These are phyloP conservation scores for Brienomyrus brachyistius DNA, from an alignment of 2,113 vertebrate genomes.

Conservation along the genomic window DNA sequence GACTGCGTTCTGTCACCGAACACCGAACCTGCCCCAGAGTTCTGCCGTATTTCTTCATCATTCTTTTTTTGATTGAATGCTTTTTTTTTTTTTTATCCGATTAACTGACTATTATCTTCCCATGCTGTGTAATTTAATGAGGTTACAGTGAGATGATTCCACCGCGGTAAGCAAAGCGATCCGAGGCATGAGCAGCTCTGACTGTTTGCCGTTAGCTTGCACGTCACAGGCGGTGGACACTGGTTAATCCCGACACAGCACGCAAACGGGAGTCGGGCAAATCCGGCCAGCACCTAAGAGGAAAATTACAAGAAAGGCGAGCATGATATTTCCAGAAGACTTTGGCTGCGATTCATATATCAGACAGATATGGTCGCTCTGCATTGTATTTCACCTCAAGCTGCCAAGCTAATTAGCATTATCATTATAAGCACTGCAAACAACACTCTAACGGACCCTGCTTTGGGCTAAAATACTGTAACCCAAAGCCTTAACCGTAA, in stretches of 20 bases:
- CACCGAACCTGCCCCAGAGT: background rate
- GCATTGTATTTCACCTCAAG: background rate
- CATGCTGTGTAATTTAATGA: background rate
- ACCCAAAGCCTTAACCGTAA: background rate
- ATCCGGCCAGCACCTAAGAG: background rate
- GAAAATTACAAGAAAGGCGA: background rate
- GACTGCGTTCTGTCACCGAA: background rate
- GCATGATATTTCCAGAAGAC: background rate
- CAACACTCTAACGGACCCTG: background rate
- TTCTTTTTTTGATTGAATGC: background rate
- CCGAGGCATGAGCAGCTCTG: background rate
- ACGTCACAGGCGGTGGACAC: background rate
- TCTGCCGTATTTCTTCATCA: background rate
- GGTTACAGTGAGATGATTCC: background rate
- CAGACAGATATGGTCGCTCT: background rate
- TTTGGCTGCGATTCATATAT: background rate
- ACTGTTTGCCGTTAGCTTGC: background rate
- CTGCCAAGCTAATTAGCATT: background rate
- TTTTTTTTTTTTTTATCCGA: background rate
- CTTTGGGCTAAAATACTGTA: slow-evolving; percentile 4
- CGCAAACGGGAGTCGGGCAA: background rate
- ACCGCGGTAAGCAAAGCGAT: background rate
- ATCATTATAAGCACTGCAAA: background rate
- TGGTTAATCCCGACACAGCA: background rate
- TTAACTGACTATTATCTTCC: background rate